Conservation (phyloP, 2,888 invertebrate genomes). For the Drosophila infuscata region DNA sequence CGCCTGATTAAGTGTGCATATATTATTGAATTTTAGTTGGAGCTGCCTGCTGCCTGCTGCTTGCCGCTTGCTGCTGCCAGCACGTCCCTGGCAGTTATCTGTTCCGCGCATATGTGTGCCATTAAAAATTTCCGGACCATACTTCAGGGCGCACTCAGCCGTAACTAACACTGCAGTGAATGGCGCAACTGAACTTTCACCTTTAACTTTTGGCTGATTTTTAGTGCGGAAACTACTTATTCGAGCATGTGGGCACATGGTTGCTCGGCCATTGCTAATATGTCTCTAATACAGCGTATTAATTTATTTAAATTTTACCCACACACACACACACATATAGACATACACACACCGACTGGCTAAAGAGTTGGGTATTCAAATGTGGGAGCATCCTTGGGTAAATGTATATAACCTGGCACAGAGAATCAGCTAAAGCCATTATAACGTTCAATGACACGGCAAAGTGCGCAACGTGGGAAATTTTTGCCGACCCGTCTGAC, state of each 20-base stretch:
- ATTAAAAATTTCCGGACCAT: constrained; percentile 36
- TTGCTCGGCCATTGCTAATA: constrained; percentile 58
- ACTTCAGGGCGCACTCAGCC: constrained; percentile 49
- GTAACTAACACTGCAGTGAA: constrained; percentile 54
- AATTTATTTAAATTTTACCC: constrained; percentile 74
- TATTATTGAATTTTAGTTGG: constrained; percentile 65
- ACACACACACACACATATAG: constrained; percentile 25
- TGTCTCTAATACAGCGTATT: constrained; percentile 77
- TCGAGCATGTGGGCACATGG: constrained; percentile 3
- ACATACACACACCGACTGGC: not conserved
- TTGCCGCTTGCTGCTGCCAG: constrained; percentile 8
- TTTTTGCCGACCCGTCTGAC: constrained; percentile 43
- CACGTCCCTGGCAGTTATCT: constrained; percentile 17
- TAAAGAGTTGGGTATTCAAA: constrained; percentile 20
- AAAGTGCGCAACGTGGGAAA: constrained; percentile 68
- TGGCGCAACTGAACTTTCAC: constrained; percentile 62
- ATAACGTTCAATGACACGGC: constrained; percentile 79
- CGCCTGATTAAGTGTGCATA: constrained; percentile 59
- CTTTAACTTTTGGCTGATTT: constrained; percentile 71
- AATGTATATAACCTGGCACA: constrained; percentile 34
- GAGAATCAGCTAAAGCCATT: constrained; percentile 60
- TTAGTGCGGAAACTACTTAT: constrained; percentile 51
- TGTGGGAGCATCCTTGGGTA: constrained; percentile 40
- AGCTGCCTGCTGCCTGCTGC: constrained; percentile 19
- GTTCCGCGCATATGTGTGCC: constrained; percentile 12